Evolutionary conservation across 2,113 vertebrate species (phyloP).

Genomic region (Elachura formosa): DNA sequence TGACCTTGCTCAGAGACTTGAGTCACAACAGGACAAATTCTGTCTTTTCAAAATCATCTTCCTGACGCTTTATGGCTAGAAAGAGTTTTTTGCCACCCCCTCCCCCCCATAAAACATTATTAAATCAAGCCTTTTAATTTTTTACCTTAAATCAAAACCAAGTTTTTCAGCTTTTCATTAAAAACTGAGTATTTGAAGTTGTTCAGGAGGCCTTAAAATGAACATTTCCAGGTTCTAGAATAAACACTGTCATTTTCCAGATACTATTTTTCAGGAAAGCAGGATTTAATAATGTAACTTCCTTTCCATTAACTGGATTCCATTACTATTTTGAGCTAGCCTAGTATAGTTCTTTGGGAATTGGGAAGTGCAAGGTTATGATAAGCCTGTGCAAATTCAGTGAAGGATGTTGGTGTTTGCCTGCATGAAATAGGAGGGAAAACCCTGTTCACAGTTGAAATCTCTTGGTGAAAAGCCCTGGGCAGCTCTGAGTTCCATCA

Average conservation of each 20-base stretch:
- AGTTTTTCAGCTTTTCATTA: background rate
- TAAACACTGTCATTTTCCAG: background rate
- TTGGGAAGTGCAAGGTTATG: background rate
- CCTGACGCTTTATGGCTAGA: background rate
- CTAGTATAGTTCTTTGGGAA: background rate
- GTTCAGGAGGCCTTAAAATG: background rate
- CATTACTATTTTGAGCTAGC: background rate
- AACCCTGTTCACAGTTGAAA: background rate
- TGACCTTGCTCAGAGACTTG: background rate
- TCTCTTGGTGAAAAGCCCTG: background rate
- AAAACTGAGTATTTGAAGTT: background rate
- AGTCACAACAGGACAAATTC: background rate
- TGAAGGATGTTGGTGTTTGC: background rate
- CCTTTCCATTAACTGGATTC: background rate
- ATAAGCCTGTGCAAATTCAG: background rate
- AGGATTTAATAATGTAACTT: background rate
- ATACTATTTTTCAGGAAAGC: background rate
- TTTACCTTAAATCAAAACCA: background rate
- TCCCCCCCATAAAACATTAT: background rate
- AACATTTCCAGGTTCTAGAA: background rate
- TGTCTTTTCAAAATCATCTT: background rate
- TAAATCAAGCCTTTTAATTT: background rate
- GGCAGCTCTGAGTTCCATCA: background rate
- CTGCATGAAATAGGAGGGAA: background rate
- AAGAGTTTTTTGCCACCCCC: accelerated